Evolutionary conservation across 1,140 invertebrate species (phyloP), one percentile per base, ranked within the genome.

Genomic region (Euglossa dilemma): DNA sequence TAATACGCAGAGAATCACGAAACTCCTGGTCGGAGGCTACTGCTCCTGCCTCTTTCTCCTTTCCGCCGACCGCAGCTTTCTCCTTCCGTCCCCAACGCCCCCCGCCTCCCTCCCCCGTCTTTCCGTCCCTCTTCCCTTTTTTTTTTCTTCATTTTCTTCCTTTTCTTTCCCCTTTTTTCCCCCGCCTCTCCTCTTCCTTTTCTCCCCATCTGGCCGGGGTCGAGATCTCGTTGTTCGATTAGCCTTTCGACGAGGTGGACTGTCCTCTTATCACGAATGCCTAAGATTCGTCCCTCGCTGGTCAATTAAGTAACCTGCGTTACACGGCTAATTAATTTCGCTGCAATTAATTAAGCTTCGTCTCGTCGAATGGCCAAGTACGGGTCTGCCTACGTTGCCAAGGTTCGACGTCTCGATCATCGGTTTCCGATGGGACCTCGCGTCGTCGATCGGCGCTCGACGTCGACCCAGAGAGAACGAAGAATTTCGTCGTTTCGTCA

Each of bases 1-100:
- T 93, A 93, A 92, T 91, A 92, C 89, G 77, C 80, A 61, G 85
- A 72, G 87, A 87, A 90, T 90, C 91, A 87, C 89, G 89, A 89
- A 91, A 93, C 89, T 77, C 69, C 66, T 80, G 78, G 69, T 78
- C 64, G 75, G 28, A 84, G 59, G 83, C 72, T 84, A 78, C 85
- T 73, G 83, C 86, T 52, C 73, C n/a, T 64, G 8, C 57, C 47
- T 67, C 61, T 61, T 43, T 57, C 70, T 47, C 14, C n/a, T 52
- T 72, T n/a, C 36, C 20, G 14, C 56, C 43, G 5, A 50, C 9
- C 3, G 59, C 36, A 12, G 59, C 43, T 5, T 14, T 56, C 57
- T 67, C 50, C 23, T 20, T 43, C 28, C 20, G 36, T 16, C 18
- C 20, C n/a, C 7, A 14, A 36, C 57, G 2, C 45, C 6, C 11